These are phyloP conservation scores for Alcis repandata DNA, from an alignment of 2,888 invertebrate species.

Conservation along the genomic window DNA sequence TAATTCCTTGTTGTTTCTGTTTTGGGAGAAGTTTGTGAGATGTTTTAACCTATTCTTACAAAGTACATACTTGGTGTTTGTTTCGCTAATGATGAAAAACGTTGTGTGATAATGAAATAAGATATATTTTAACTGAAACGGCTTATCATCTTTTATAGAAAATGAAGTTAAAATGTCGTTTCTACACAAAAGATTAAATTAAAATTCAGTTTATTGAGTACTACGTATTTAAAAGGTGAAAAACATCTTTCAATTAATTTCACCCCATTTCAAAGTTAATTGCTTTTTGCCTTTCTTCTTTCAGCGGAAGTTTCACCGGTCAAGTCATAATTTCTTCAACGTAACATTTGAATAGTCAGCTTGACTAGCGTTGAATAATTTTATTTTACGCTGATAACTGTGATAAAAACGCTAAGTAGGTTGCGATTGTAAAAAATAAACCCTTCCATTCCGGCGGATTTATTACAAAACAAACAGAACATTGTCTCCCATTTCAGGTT, in stretches of 20 bases:
- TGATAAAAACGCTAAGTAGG: constrained; percentile 1
- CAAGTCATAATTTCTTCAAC: constrained; percentile 39
- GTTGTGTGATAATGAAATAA: not conserved
- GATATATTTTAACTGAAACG: not conserved
- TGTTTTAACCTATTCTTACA: too few relatives aligned
- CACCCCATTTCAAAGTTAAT: constrained; percentile 48
- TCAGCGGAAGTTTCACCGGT: constrained; percentile 45
- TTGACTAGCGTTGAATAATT: constrained; percentile 11
- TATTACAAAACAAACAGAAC: constrained; percentile 47
- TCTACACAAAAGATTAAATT: constrained; percentile 28
- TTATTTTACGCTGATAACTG: not conserved
- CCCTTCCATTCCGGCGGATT: constrained; percentile 41
- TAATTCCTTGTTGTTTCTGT: too few relatives aligned
- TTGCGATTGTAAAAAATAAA: constrained; percentile 30
- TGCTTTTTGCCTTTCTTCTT: constrained; percentile 48
- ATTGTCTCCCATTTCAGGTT: constrained; percentile 42
- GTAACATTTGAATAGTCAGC: constrained; percentile 40
- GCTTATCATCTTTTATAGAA: constrained; percentile 6
- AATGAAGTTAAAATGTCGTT: constrained; percentile 30
- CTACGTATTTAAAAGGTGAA: constrained; percentile 43
- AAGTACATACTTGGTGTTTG: too few relatives aligned
- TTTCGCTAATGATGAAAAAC: too few relatives aligned
- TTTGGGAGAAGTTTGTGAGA: too few relatives aligned
- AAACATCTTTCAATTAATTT: constrained; percentile 48
- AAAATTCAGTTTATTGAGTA: constrained; percentile 33